Evolutionary conservation across 2,797 vertebrate species (phyloP), one percentile per base, ranked within the genome.

Genomic region (Lacerta viridis): DNA sequence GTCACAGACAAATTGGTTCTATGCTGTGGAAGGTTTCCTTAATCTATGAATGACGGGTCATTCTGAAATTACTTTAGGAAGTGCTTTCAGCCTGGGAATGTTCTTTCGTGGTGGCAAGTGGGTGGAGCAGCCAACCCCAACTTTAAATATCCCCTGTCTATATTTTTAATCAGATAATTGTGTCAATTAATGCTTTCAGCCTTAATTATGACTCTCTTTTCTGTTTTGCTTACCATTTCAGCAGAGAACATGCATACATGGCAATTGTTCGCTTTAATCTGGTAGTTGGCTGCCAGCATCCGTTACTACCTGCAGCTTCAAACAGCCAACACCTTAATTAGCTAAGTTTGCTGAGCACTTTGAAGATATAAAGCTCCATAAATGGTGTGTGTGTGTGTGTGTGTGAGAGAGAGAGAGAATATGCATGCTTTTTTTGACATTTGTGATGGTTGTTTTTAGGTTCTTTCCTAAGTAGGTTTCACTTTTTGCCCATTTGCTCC

Each of bases 241-340:
- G 64, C 5, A 20, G 46, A 64, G 46, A 74, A 29, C 27, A 18
- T 79, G 64, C 39, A 27, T 17, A 27, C 29, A 7, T 4, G 25
- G 77, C 0, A 0, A 25, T 29, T 18, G 80, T 64, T 87, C 91
- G 0, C 0, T 83, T 85, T 61, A 86, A 59, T 89, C 75, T 77
- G 0, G 0, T 78, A 41, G 78, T 92, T 86, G 5, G 59, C 86
- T 91, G 68, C 75, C 66, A 13, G 33, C 25, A 29, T 50, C 29
- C n/a, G 88, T 69, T 85, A 84, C 83, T 64, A 90, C 92, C 89
- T 88, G 86, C 55, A 9, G 46, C 4, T 0, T 82, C 90, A 88
- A 87, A 85, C 5, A 23, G 59, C 64, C 91, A 88, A 91, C 91
- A 76, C 90, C 85, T 92, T 86, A 92, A 93, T 93, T 93, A 92